A percentile compares a stretch with the other conserved stretches of the same genome.
phyloP scores from a whole-genome alignment of 2,797 vertebrate genomes.

The Smutsia gigantea region DNA sequence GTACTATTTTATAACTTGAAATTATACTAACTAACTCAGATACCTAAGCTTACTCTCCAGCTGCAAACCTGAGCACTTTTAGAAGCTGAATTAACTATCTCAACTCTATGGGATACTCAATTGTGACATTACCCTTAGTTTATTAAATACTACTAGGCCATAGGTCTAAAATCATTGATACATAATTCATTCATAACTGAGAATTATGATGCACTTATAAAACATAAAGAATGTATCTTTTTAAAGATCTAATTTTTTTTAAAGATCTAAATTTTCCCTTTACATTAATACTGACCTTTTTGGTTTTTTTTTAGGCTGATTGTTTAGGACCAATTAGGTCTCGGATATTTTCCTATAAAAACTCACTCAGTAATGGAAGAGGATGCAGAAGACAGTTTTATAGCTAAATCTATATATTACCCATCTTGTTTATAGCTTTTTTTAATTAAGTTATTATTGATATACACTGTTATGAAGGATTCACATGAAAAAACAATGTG shows the following conservation, averaged over 20 bases:
- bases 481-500: too few species aligned
- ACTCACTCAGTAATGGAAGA: background rate
- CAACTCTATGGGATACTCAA: background rate
- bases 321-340: background rate
- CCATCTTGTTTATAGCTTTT: slow-evolving; percentile 48
- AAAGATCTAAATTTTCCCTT: background rate
- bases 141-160: background rate
- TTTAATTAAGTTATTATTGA: too few species aligned
- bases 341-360: background rate
- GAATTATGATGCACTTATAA: background rate
- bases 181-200: background rate
- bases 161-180: background rate
- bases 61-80: background rate
- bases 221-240: too few species aligned
- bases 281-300: slow-evolving; percentile 14
- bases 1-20: slow-evolving; percentile 17
- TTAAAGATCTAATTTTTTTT: background rate
- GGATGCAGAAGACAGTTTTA: background rate
- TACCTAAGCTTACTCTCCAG: background rate
- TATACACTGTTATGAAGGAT: too few species aligned
- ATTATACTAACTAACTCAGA: background rate
- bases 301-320: slow-evolving; percentile 11
- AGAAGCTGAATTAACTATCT: background rate
- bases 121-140: background rate
- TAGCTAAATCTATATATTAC: slow-evolving; percentile 14